Conservation (phyloP, 2,797 vertebrate species). For the Rousettus madagascariensis region DNA sequence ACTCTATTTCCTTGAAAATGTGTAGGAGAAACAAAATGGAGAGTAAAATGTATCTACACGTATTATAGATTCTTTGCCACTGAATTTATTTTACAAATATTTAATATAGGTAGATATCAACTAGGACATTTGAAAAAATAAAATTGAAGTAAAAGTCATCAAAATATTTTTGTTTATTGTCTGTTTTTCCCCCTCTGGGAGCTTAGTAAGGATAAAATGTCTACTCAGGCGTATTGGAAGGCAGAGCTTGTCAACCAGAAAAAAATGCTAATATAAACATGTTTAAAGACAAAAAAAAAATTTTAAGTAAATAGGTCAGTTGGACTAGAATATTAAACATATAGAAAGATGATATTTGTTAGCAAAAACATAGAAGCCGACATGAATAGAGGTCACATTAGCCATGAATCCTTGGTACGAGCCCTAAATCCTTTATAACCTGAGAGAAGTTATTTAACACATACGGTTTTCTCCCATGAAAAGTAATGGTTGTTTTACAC, state of each 20-base stretch:
- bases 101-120: not conserved
- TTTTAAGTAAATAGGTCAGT: not conserved
- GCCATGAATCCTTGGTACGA: not conserved
- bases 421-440: not conserved
- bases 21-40: not conserved
- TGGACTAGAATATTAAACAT: not conserved
- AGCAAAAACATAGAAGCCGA: not conserved
- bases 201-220: not conserved
- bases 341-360: not conserved
- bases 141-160: not conserved
- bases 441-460: not conserved
- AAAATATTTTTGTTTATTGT: not conserved
- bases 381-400: not conserved
- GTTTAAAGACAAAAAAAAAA: not conserved
- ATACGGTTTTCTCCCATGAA: not conserved
- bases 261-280: not conserved
- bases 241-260: not conserved
- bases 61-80: not conserved
- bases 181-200: not conserved
- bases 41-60: not conserved
- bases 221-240: not conserved
- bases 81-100: not conserved
- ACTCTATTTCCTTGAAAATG: not conserved
- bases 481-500: not conserved
- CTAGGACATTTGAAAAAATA: not conserved